A percentile compares a stretch with the other conserved stretches of the same genome.
phyloP scores from a whole-genome alignment of 2,113 vertebrate species.

The Gobio gobio region DNA sequence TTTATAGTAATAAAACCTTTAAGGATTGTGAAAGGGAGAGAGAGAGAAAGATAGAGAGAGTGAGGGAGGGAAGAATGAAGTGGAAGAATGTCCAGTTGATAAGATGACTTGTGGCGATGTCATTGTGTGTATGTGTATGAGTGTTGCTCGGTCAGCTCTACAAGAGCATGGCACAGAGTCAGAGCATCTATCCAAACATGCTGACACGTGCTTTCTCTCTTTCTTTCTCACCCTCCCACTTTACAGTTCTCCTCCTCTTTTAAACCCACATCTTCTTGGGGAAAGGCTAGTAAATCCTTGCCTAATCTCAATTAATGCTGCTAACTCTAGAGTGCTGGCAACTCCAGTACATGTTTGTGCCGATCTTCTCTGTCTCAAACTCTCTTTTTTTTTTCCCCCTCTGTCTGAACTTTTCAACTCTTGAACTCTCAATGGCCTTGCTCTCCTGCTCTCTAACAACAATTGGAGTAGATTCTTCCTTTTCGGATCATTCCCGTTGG shows the following conservation, averaged over 20 bases:
- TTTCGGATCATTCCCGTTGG: slow-evolving; percentile 62
- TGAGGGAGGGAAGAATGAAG: no score
- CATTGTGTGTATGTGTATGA: slow-evolving; percentile 15
- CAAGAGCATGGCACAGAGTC: slow-evolving; percentile 35
- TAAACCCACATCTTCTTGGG: not conserved
- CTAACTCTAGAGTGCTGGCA: not conserved
- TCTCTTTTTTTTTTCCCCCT: slow-evolving; percentile 24
- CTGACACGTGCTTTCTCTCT: slow-evolving; percentile 5
- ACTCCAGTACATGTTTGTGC: not conserved
- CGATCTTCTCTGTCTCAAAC: slow-evolving; percentile 61
- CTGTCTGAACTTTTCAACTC: slow-evolving; percentile 78
- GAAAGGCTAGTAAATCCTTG: not conserved
- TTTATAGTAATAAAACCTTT: no score
- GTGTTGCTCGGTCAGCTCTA: slow-evolving; percentile 38
- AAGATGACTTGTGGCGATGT: slow-evolving; percentile 6
- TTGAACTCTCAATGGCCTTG: slow-evolving; percentile 66
- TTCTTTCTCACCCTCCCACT: not conserved
- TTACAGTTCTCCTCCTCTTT: not conserved
- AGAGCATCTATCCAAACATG: slow-evolving; percentile 24
- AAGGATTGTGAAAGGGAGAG: no score
- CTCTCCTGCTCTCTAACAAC: slow-evolving; percentile 52
- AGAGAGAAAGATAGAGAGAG: no score
- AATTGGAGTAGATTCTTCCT: slow-evolving; percentile 70
- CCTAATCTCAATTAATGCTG: not conserved
- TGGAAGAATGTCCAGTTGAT: no score